These are phyloP conservation scores for Pelobates cultripes DNA, from an alignment of 2,797 vertebrate genomes.

Conservation along the genomic window DNA sequence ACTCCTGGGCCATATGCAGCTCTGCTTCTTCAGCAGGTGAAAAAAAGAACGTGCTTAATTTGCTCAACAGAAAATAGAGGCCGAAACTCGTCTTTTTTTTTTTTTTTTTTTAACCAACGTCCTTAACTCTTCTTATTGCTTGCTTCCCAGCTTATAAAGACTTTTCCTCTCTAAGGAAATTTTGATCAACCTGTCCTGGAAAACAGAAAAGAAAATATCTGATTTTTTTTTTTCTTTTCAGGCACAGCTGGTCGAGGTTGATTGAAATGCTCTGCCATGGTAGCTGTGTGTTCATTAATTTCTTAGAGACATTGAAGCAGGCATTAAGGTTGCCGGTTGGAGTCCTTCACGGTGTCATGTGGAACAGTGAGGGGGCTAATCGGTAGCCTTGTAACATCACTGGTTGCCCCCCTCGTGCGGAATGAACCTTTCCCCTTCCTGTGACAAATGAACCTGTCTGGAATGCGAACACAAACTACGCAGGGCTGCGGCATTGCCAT, in stretches of 20 bases:
- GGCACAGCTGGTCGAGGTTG: conserved; percentile 84
- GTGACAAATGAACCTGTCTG: conserved; percentile 96
- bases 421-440: conserved; percentile 84
- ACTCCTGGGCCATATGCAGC: conserved; percentile 98
- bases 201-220: conserved; percentile 27
- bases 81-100: conserved; percentile 76
- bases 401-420: conserved; percentile 82
- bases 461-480: conserved; percentile 82
- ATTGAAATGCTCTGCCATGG: conserved; percentile 97
- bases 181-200: conserved; percentile 66
- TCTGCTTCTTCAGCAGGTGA: conserved; percentile 94
- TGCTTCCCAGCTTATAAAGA: conserved; percentile 33
- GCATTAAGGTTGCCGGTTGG: conserved; percentile 82
- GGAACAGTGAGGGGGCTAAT: conserved; percentile 83
- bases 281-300: conserved; percentile 95
- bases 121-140: conserved; percentile 64
- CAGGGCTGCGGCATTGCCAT: conserved; percentile 78
- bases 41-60: conserved; percentile 90
- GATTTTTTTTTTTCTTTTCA: conserved; percentile 62
- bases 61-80: conserved; percentile 92
- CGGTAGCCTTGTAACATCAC: conserved; percentile 82
- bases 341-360: conserved; percentile 82
- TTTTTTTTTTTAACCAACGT: conserved; percentile 72
- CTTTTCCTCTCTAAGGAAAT: conserved; percentile 67
- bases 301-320: conserved; percentile 83